Conservation (phyloP, 2,113 vertebrate genomes). For the Pandion haliaetus region DNA sequence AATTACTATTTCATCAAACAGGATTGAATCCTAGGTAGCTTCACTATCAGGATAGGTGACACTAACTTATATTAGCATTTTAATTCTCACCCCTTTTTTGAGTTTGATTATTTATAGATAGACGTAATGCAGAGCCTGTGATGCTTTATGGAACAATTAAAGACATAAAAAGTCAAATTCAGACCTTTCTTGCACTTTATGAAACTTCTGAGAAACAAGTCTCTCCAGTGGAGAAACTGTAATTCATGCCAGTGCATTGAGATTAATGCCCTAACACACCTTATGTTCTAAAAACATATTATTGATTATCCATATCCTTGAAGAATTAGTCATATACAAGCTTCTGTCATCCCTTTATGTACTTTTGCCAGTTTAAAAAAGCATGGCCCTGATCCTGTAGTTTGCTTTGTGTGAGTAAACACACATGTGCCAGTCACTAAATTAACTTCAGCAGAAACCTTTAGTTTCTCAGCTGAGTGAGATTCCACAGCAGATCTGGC, state of each 20-base stretch:
- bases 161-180: not conserved
- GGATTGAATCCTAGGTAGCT: not conserved
- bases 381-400: not conserved
- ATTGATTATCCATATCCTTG: not conserved
- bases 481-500: not conserved
- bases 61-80: not conserved
- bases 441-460: not conserved
- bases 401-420: not conserved
- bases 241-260: not conserved
- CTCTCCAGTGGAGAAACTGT: not conserved
- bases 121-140: not conserved
- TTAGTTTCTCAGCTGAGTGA: not conserved
- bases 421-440: not conserved
- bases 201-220: not conserved
- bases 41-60: not conserved
- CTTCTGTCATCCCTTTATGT: not conserved
- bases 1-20: not conserved
- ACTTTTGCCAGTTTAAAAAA: not conserved
- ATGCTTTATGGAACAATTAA: not conserved
- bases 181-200: not conserved
- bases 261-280: not conserved
- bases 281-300: not conserved
- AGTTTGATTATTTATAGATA: not conserved
- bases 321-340: not conserved
- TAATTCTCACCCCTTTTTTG: not conserved